Conservation (phyloP, 2,888 invertebrate genomes). For the Cephus pygmeus region DNA sequence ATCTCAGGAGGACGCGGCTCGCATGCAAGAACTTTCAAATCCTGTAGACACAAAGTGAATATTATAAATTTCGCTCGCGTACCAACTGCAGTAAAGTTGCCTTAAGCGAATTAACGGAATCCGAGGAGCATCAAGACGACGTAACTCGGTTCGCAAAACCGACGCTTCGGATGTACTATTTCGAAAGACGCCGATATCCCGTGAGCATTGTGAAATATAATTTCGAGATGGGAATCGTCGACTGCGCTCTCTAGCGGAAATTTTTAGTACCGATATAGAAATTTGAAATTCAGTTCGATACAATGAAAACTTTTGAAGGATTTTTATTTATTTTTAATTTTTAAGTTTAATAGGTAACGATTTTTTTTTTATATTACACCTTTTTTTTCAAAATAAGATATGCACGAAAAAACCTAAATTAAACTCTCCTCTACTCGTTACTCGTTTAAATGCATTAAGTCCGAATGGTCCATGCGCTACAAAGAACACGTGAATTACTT, state of each 20-base stretch:
- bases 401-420: neutral
- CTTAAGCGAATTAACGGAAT: constrained; percentile 46
- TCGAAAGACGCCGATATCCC: neutral
- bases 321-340: neutral
- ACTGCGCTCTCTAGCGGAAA: neutral
- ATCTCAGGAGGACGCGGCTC: constrained; percentile 15
- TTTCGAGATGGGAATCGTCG: neutral
- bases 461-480: neutral
- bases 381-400: neutral
- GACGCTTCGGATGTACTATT: neutral
- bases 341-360: too few relatives aligned
- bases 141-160: neutral
- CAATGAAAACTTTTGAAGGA: neutral
- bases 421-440: neutral
- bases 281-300: neutral
- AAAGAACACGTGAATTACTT: neutral
- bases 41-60: constrained; percentile 21
- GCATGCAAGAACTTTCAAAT: constrained; percentile 31
- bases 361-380: neutral
- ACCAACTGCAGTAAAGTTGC: constrained; percentile 45
- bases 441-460: neutral
- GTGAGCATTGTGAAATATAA: neutral
- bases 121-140: constrained; percentile 6
- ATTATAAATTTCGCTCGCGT: constrained; percentile 42
- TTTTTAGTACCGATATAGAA: neutral